Conservation (phyloP, 2,797 vertebrate species). For the Sebastes diploproa region DNA sequence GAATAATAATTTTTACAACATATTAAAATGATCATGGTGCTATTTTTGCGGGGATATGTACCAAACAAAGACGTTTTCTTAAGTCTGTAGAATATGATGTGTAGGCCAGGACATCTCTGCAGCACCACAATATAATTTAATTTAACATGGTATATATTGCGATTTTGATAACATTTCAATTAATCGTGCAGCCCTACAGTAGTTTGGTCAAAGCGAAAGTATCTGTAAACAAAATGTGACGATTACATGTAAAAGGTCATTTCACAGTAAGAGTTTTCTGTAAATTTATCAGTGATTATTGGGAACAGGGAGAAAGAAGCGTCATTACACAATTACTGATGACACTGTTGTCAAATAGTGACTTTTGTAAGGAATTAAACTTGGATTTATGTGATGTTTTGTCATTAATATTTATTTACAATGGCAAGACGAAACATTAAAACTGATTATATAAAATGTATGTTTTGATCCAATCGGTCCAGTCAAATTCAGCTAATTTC, state of each 20-base stretch:
- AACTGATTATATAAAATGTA: not conserved
- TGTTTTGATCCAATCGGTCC: not conserved
- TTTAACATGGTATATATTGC: too few species aligned
- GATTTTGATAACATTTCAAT: too few species aligned
- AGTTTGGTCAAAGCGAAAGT: slow-evolving; percentile 3
- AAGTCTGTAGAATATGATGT: too few species aligned
- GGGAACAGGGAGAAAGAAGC: slow-evolving; percentile 4
- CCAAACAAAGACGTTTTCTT: too few species aligned
- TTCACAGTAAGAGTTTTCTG: slow-evolving; percentile 35
- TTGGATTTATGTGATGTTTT: slow-evolving; percentile 45
- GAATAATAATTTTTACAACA: too few species aligned
- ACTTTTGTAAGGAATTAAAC: slow-evolving; percentile 47
- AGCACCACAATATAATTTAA: too few species aligned
- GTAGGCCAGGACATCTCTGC: too few species aligned
- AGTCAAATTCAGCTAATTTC: not conserved
- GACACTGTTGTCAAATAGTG: slow-evolving; percentile 39
- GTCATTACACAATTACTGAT: slow-evolving; percentile 13
- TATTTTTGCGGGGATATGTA: too few species aligned
- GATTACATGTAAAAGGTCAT: slow-evolving; percentile 3
- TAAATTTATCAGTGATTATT: slow-evolving; percentile 20
- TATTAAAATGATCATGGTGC: too few species aligned
- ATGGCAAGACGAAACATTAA: slow-evolving; percentile 13
- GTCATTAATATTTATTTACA: slow-evolving; percentile 29
- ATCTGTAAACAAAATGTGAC: slow-evolving; percentile 21
- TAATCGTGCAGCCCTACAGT: too few species aligned